These are phyloP conservation scores for Actinostola sp. DNA, from an alignment of 92 coral and sea anemone species.

Conservation along the genomic window DNA sequence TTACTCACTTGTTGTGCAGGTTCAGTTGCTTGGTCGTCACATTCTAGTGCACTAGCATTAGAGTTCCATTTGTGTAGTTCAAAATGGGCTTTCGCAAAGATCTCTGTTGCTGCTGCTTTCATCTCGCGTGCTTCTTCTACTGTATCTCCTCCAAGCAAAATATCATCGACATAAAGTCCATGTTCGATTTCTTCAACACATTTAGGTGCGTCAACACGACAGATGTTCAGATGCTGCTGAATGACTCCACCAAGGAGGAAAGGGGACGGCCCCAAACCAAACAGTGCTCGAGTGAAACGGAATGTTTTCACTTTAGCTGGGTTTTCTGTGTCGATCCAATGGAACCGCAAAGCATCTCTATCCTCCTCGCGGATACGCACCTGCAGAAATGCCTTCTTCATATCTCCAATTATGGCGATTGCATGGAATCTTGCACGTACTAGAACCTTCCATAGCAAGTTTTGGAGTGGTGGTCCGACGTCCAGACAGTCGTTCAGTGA, in stretches of 20 bases:
- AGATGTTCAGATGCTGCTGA: constrained; percentile 35
- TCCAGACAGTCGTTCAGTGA: constrained; percentile 23
- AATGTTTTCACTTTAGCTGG: not conserved
- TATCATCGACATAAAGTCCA: constrained; percentile 37
- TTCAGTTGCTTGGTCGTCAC: not conserved
- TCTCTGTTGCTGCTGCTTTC: constrained; percentile 28
- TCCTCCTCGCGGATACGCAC: constrained; percentile 29
- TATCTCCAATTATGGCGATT: constrained; percentile 23
- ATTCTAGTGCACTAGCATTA: not conserved
- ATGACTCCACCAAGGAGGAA: constrained; percentile 47
- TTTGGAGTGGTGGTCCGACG: constrained; percentile 29
- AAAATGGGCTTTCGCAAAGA: constrained; percentile 25
- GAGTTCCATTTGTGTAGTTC: constrained; percentile 26
- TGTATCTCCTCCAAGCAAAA: constrained; percentile 27
- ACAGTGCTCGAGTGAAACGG: constrained; percentile 40
- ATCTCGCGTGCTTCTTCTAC: constrained; percentile 21
- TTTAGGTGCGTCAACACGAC: constrained; percentile 16
- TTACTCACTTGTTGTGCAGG: constrained; percentile 35
- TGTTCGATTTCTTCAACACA: constrained; percentile 34
- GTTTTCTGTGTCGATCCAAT: constrained; percentile 17
- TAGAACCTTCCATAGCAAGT: constrained; percentile 19
- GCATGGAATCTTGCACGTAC: constrained; percentile 27
- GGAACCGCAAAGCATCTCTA: constrained; percentile 32
- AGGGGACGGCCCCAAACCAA: constrained; percentile 35
- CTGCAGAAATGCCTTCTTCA: constrained; percentile 28